Evolutionary conservation across 2,888 invertebrate species (phyloP), one percentile per base, ranked within the genome.

Genomic region (Lithosia quadra): DNA sequence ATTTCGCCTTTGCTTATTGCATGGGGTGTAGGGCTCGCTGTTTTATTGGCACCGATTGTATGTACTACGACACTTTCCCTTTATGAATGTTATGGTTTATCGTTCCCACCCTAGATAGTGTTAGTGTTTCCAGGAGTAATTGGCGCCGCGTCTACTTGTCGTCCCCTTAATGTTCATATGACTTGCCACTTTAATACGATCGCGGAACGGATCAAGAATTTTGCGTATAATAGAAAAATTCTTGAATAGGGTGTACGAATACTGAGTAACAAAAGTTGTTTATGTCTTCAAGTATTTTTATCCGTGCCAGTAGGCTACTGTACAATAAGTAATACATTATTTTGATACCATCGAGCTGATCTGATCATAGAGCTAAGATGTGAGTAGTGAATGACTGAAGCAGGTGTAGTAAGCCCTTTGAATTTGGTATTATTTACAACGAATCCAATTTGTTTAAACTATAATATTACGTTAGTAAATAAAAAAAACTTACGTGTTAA

Each of bases 41-140:
- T 91, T 93, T 94, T 93, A 93, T 94, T 93, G 92, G 88, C 92
- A 90, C 90, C 93, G 90, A 93, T 94, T 93, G 91, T 92, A 89
- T 90, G 89, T 88, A 86, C 84, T 86, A 87, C 86, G 89, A 92
- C 93, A 93, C 93, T 94, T 92, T 91, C 91, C 90, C 92, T 92
- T 90, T 90, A 90, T 90, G 89, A 93, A 90, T 88, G 90, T 91
- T 90, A 91, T 91, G 88, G 89, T 92, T 90, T 90, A 90, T 88
- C 88, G 85, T 84, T 76, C 80, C 83, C 86, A 79, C 86, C 90
- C 84, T 78, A 77, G 82, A 80, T 70, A 70, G 81, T 82, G 82
- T 78, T 78, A 86, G 85, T 88, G 84, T 84, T 83, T 74, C 79
- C 77, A 75, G 83, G 81, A 86, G 86, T 85, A 85, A 86, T 86